Evolutionary conservation across 2,113 vertebrate genomes (phyloP).

Genomic region (Rostratula benghalensis): DNA sequence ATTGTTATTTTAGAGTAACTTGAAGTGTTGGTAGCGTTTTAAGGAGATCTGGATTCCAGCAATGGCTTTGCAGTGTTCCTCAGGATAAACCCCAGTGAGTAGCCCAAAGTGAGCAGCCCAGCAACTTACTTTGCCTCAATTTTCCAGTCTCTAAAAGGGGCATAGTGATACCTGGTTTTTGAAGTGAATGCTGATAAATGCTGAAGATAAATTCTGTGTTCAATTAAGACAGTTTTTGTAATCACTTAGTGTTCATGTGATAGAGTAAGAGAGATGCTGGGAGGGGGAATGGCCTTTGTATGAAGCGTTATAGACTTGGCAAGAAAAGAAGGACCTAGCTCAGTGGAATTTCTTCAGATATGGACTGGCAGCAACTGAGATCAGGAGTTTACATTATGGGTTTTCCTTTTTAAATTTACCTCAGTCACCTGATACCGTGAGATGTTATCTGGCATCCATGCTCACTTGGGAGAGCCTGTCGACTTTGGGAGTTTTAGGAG

Average conservation of each 20-base stretch:
- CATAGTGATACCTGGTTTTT: neutral
- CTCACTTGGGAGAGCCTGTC: neutral
- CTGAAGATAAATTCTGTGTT: neutral
- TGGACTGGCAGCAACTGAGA: neutral
- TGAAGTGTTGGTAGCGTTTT: neutral
- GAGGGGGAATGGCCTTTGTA: neutral
- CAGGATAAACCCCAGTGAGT: neutral
- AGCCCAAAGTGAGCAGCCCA: too few relatives aligned
- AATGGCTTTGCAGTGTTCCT: neutral
- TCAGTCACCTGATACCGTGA: neutral
- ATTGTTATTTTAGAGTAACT: neutral
- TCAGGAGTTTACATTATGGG: constrained; percentile 28
- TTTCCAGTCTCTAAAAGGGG: neutral
- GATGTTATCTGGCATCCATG: neutral
- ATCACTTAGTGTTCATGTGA: neutral
- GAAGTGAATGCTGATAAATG: neutral
- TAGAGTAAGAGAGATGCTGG: neutral
- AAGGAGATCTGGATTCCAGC: neutral
- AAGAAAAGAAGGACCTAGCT: neutral
- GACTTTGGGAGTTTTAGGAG: neutral
- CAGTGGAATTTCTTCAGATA: neutral
- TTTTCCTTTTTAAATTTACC: constrained; percentile 8
- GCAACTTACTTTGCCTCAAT: neutral
- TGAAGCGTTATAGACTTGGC: neutral
- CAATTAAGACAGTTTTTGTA: neutral